Evolutionary conservation across 2,113 vertebrate genomes (phyloP).

Genomic region (Jacana jacana): DNA sequence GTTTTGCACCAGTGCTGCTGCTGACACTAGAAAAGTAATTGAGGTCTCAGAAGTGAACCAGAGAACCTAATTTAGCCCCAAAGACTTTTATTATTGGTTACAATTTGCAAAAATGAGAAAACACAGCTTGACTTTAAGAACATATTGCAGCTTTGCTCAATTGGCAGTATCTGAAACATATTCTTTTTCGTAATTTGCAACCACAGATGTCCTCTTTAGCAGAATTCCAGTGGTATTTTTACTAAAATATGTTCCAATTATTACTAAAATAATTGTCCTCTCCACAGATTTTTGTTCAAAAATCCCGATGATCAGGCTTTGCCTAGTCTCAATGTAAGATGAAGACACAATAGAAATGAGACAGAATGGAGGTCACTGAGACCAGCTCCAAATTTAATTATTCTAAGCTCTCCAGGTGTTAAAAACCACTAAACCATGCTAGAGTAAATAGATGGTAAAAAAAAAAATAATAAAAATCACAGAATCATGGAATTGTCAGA

Average conservation of each 20-base stretch:
- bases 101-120: conserved; percentile 23
- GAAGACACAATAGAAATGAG: background rate
- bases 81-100: background rate
- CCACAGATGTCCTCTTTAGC: background rate
- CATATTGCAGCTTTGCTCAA: conserved; percentile 40
- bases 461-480: too few relatives aligned
- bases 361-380: background rate
- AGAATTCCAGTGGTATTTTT: background rate
- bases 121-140: conserved; percentile 21
- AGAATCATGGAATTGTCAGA: too few relatives aligned
- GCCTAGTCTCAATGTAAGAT: background rate
- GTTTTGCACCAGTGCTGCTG: background rate
- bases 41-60: background rate
- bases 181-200: background rate
- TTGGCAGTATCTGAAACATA: background rate
- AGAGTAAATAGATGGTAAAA: background rate
- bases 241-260: background rate
- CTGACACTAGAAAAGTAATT: background rate
- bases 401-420: background rate
- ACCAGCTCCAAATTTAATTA: background rate
- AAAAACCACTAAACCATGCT: background rate
- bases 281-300: background rate
- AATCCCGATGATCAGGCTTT: background rate
- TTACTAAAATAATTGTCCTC: background rate
- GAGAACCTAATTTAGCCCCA: background rate